These are phyloP conservation scores for Albula goreensis DNA, from an alignment of 2,113 vertebrate species.

Conservation along the genomic window DNA sequence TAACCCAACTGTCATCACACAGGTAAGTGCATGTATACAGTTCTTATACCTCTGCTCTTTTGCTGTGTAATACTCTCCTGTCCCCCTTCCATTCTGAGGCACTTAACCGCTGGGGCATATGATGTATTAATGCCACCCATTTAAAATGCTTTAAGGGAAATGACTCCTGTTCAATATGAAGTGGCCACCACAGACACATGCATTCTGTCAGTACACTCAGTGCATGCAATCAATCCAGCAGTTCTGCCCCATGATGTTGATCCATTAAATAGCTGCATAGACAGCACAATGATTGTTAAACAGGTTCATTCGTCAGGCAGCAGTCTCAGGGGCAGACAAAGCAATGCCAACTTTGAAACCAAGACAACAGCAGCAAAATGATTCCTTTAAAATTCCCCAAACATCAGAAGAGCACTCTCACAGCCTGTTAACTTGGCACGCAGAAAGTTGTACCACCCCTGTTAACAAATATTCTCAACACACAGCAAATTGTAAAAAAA, in stretches of 20 bases:
- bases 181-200: not conserved
- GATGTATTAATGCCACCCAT: too few species aligned
- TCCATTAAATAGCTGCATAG: not conserved
- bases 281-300: not conserved
- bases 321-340: not conserved
- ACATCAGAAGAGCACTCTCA: not conserved
- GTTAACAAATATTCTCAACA: not conserved
- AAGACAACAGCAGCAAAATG: not conserved
- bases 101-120: too few species aligned
- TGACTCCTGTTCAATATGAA: not conserved
- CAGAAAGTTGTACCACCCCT: not conserved
- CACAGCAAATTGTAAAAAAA: not conserved
- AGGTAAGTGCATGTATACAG: slow-evolving; percentile 5
- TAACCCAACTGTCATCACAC: not conserved
- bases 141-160: too few species aligned
- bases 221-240: not conserved
- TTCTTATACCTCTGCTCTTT: not conserved
- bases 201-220: not conserved
- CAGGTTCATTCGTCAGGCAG: not conserved
- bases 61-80: not conserved
- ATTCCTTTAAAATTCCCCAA: not conserved
- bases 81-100: too few species aligned
- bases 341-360: not conserved
- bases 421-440: not conserved
- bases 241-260: not conserved